Percentiles rank a stretch among this genome's conserved stretches.
phyloP scores from a whole-genome alignment of 30 jellyfish, hydroid and myxozoan species.

The Chrysaora quinquecirrha region DNA sequence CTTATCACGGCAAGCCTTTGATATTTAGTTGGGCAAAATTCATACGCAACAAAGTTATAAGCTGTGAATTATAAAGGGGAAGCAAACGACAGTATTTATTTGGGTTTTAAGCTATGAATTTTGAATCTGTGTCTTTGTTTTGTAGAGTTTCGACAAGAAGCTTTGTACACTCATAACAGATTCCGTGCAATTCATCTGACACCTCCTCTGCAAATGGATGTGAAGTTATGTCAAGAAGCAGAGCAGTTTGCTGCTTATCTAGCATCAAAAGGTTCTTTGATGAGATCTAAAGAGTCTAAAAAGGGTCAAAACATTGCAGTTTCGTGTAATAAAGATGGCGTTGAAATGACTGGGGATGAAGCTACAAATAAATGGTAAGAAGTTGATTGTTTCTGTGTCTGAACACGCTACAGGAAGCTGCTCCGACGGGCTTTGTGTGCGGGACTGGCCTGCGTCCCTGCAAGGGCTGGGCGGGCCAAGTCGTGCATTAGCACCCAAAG shows the following conservation, averaged over 20 bases:
- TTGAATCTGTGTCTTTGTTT: neutral
- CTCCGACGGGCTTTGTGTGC: no score
- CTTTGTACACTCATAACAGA: conserved; percentile 77
- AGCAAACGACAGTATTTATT: no score
- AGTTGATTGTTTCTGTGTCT: neutral
- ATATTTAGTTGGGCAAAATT: no score
- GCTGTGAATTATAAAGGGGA: no score
- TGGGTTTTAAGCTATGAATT: no score
- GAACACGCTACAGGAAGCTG: no score
- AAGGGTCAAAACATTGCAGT: conserved; percentile 78
- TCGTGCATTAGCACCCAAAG: no score
- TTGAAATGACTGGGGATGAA: conserved; percentile 90
- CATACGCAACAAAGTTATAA: no score
- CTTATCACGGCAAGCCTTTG: no score
- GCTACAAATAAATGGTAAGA: conserved; percentile 86
- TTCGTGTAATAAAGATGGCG: conserved; percentile 80
- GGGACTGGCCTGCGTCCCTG: no score
- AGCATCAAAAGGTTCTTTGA: conserved; percentile 79
- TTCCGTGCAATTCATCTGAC: conserved; percentile 85
- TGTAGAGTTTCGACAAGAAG: conserved; percentile 82
- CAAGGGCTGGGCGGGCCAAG: no score
- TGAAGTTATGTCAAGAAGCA: conserved; percentile 79
- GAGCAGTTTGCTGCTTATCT: conserved; percentile 75
- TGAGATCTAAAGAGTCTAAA: conserved; percentile 58
- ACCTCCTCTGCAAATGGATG: conserved; percentile 80